phyloP scores from a whole-genome alignment of 1,140 invertebrate species.

The Oryzaephilus surinamensis region DNA sequence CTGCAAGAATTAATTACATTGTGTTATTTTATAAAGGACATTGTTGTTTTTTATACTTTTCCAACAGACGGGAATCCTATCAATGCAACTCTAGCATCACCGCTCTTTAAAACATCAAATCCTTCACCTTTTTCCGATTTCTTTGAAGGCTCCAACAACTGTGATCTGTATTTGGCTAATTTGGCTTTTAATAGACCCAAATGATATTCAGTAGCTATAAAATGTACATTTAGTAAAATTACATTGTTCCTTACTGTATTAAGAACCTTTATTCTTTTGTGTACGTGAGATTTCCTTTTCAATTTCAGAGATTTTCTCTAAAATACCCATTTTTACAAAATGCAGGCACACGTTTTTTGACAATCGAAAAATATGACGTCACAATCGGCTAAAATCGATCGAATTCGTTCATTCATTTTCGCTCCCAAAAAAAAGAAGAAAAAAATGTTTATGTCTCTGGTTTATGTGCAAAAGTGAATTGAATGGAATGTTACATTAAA shows the following conservation, averaged over 20 bases:
- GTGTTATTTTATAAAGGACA: background rate
- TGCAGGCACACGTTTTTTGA: too few species aligned
- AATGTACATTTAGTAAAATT: conserved; percentile 2
- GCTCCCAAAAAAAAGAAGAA: too few species aligned
- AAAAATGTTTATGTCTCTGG: too few species aligned
- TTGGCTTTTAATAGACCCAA: conserved; percentile 97
- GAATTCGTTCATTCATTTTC: too few species aligned
- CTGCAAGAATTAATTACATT: conserved; percentile 35
- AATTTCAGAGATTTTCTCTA: conserved; percentile 97
- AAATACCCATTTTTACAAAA: conserved; percentile 90
- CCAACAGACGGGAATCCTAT: conserved; percentile 97
- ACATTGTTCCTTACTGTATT: background rate
- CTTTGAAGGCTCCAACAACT: conserved; percentile 90
- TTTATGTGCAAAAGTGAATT: too few species aligned
- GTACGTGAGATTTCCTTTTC: conserved; percentile 96
- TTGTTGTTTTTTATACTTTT: conserved; percentile 47
- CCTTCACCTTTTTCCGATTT: conserved; percentile 97
- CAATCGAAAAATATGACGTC: too few species aligned
- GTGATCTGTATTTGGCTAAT: conserved; percentile 93
- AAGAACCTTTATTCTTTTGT: conserved; percentile 97
- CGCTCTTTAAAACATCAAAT: conserved; percentile 99
- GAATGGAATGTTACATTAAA: too few species aligned
- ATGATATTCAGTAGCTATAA: conserved; percentile 97
- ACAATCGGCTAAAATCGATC: too few species aligned
- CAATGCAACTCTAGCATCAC: conserved; percentile 95